phyloP scores from a whole-genome alignment of 1,140 invertebrate species.

The Maniola jurtina region DNA sequence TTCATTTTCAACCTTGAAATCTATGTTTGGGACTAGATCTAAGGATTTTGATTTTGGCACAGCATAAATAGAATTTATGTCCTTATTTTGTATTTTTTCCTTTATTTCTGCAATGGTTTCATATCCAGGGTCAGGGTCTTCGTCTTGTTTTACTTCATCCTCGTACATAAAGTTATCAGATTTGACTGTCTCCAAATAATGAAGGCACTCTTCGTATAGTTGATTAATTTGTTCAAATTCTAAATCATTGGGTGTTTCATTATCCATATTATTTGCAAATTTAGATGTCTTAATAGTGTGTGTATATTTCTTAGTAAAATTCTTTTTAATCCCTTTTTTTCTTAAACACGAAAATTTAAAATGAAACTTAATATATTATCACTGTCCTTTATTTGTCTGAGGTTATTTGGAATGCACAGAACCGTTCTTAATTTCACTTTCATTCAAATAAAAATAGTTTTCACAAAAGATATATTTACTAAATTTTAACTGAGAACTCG shows the following conservation, averaged over 20 bases:
- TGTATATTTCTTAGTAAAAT: no score
- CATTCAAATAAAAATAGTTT: background rate
- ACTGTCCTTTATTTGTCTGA: background rate
- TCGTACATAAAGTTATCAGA: conserved; percentile 13
- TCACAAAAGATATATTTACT: background rate
- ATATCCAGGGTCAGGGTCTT: conserved; percentile 37
- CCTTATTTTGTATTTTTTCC: conserved; percentile 20
- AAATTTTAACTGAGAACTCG: conserved; percentile 13
- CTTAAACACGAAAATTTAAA: no score
- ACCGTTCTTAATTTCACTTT: background rate
- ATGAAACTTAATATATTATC: background rate
- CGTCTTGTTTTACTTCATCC: conserved; percentile 18
- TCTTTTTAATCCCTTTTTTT: no score
- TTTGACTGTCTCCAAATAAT: conserved; percentile 51
- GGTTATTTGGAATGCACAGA: background rate
- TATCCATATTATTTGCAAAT: conserved; percentile 2
- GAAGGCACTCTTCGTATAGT: conserved; percentile 67
- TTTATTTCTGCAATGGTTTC: conserved; percentile 46
- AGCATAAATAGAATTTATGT: conserved; percentile 13
- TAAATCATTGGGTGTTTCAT: conserved; percentile 22
- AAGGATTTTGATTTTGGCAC: conserved; percentile 11
- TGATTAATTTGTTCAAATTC: conserved; percentile 58
- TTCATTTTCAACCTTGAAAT: conserved; percentile 28
- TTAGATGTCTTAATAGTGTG: background rate
- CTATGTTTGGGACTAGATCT: conserved; percentile 17